Base-by-base conservation (phyloP, 2,113 vertebrate genomes). In the Bubalus kerabau region DNA sequence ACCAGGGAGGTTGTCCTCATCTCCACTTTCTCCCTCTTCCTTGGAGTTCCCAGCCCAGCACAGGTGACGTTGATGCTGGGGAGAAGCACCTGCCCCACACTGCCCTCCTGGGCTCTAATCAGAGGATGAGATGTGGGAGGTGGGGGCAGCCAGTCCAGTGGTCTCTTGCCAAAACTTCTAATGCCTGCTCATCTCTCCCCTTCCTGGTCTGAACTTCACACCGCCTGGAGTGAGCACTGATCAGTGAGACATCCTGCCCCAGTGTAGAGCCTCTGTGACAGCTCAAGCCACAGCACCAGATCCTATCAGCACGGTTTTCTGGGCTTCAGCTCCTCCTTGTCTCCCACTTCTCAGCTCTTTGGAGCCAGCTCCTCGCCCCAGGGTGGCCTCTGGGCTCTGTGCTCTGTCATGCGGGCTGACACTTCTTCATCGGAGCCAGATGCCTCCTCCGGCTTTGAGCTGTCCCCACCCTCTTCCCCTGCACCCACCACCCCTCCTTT, bases 61-160 rank as follows among this genome's bases (percentile, higher is more conserved):
- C 12, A 2, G 23, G 12, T n/a, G 81, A 14, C 3, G 2, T 0
- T 46, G 62, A 40, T 0, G 54, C 7, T 0, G 8, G 28, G 19
- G 24, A 56, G 57, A n/a, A 5, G 32, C 30, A 57, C 59, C 36
- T 26, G 3, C 40, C 40, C 23, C 1, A 0, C 6, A 12, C 1
- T 4, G 2, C 11, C 60, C n/a, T 8, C 21, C 46, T 2, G 36
- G 1, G 13, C 2, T 48, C 40, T 59, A 76, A 28, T 13, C 12
- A 24, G 24, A 57, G 30, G 32, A 14, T 1, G n/a, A 57, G 62
- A 21, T 24, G 30, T 85, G 71, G 50, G 30, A 48, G 23, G 19
- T 4, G 0, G 4, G 21, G 87, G 87, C 48, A 46, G 62, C 62
- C 32, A 3, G 6, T 60, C 52, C 40, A 5, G 6, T 1, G 19